Evolutionary conservation across 30 jellyfish, hydroid and myxozoan species (phyloP), one percentile per base, ranked within the genome.

Genomic region (Mastigias papua): DNA sequence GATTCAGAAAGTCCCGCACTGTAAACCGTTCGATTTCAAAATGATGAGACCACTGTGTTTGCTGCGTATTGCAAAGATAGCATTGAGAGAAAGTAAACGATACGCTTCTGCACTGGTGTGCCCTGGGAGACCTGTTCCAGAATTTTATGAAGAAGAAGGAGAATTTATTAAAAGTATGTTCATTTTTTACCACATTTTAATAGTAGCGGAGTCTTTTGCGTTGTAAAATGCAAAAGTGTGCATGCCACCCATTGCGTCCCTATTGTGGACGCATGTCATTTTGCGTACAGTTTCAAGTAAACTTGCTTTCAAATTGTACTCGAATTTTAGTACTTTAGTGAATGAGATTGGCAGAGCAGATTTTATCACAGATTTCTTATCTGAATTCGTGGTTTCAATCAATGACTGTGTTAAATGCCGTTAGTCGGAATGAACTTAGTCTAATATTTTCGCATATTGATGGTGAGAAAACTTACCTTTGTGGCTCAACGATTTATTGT

Each of bases 211-310:
- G 16, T 6, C 60, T 46, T 46, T 0, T 54, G 27, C 27, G 25
- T 54, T 54, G 67, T 16, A 54, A 19, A 3, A 54, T 7, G 17
- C 6, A 11, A 21, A 25, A 11, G 67, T 5, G 23, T 27, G 42
- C 42, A 63, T 2, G 74, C 74, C 74, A 63, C 74, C 74, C 74
- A 63, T 63, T 63, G 74, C 74, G 74, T 63, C 20, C 74, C 19
- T 42, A 42, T 25, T 27, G 67, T 54, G 67, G 67, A 19, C 27
- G 9, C 25, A 54, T 8, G 13, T 46, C 13, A 16, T 8, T 46
- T 46, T 6, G 60, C 60, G 60, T 16, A 46, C 8, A 46, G 16
- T 46, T 46, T 46, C 60, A 46, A 54, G 6, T 21, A 3, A 6
- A 54, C 2, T 54, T 54, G 67, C 3, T 6, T 42, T 10, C 67